Evolutionary conservation across 2,888 invertebrate genomes (phyloP), one percentile per base, ranked within the genome.

Genomic region (Metacarcinus magister): DNA sequence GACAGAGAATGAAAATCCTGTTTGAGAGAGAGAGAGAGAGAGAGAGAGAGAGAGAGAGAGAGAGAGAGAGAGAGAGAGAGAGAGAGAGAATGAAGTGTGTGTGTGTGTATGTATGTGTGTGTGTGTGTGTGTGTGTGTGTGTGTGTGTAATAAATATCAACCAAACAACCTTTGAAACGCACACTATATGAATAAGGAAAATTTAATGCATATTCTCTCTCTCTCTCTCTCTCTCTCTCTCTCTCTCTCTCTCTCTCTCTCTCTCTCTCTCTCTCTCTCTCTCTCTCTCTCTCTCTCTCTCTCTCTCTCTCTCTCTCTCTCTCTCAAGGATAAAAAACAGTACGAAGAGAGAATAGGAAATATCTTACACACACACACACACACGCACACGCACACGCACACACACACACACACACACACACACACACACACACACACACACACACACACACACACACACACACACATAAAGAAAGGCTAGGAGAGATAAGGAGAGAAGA

Each of bases 251-350:
- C 90, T 90, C 90, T 90, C 90, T 90, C 90, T 91, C 91, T 91
- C 91, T 91, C 91, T 91, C 91, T 91, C 91, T 91, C 91, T 91
- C 91, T 91, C 91, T 91, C 91, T 91, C 91, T 91, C 91, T 82
- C 82, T 82, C 82, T 82, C 82, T 82, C 82, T 82, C 82, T 82
- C 82, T 82, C 82, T 82, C 82, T 82, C 82, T 82, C 82, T 82
- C 82, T 82, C 82, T 82, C 82, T 82, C 82, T 82, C 82, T 82
- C 82, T 82, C 82, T 82, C 82, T 82, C 82, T 82, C 82, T 82
- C 82, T 82, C 67, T 23, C 67, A 2, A 19, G 2, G 23, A 2
- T 1, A 0, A 67, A 67, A n/a, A 67, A 10, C 67, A 16, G 5
- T 23, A 67, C 67, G 67, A 67, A 23, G n/a, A 1, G n/a, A 67